These are phyloP conservation scores for Melanogrammus aeglefinus DNA, from an alignment of 2,797 vertebrate genomes.

Conservation along the genomic window DNA sequence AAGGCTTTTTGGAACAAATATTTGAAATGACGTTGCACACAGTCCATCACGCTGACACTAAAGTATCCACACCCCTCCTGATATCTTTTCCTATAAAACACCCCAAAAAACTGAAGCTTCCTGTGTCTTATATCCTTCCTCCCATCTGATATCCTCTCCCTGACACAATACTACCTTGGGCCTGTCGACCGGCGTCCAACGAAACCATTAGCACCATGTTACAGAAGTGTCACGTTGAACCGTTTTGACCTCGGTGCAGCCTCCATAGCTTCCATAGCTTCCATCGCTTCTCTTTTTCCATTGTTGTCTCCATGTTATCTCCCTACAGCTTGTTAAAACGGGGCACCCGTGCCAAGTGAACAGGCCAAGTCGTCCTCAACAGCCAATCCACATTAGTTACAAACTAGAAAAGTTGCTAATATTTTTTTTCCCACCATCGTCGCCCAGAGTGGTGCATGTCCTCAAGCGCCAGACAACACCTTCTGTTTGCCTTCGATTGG, in stretches of 20 bases:
- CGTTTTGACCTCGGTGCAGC: background rate
- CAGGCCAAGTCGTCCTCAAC: slow-evolving; percentile 42
- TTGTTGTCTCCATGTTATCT: slow-evolving; percentile 18
- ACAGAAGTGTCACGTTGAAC: background rate
- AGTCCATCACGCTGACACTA: too few relatives aligned
- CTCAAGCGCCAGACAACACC: slow-evolving; percentile 78
- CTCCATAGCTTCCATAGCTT: background rate
- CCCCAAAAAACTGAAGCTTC: too few relatives aligned
- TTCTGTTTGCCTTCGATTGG: slow-evolving; percentile 74
- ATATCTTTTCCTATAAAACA: too few relatives aligned
- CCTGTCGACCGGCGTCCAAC: slow-evolving; percentile 11
- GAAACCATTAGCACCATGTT: background rate
- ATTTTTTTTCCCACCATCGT: slow-evolving; percentile 55
- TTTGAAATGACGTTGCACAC: background rate
- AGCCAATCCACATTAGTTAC: slow-evolving; percentile 74
- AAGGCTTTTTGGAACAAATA: background rate
- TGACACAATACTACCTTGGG: background rate
- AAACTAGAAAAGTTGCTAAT: slow-evolving; percentile 73
- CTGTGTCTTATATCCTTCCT: too few relatives aligned
- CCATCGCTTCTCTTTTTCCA: background rate
- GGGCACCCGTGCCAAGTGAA: slow-evolving; percentile 5
- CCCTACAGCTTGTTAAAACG: slow-evolving; percentile 42
- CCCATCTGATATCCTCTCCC: background rate
- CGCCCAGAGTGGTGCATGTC: slow-evolving; percentile 72
- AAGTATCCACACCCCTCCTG: too few relatives aligned